Percentiles rank a stretch among this genome's conserved stretches.
phyloP scores from a whole-genome alignment of 1,140 invertebrate species.

The Neodiprion fabricii region DNA sequence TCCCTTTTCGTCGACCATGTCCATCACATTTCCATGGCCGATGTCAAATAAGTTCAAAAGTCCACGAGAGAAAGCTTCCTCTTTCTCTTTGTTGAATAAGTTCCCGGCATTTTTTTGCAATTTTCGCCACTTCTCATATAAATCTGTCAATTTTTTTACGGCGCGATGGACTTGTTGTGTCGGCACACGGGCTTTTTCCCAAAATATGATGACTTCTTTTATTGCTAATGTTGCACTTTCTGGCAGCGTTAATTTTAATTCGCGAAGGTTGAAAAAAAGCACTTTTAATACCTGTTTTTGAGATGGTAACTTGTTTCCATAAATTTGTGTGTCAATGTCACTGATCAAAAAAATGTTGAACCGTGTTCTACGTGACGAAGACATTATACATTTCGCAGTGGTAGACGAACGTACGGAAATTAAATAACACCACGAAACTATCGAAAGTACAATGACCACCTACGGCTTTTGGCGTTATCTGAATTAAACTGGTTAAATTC shows the following conservation, averaged over 20 bases:
- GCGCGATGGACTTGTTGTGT: conserved; percentile 18
- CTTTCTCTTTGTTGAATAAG: conserved; percentile 23
- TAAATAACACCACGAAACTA: too few relatives aligned
- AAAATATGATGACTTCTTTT: conserved; percentile 26
- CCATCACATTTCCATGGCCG: conserved; percentile 17
- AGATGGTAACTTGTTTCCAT: too few relatives aligned
- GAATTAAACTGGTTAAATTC: too few relatives aligned
- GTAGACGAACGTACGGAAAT: too few relatives aligned
- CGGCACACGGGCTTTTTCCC: conserved; percentile 30
- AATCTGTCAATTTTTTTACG: conserved; percentile 26
- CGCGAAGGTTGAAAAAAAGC: conserved; percentile 25
- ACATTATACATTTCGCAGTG: too few relatives aligned
- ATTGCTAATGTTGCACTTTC: conserved; percentile 21
- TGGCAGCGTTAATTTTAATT: conserved; percentile 16
- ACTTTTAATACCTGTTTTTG: too few relatives aligned
- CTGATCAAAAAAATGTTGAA: too few relatives aligned
- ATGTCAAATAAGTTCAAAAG: conserved; percentile 26
- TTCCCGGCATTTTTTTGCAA: conserved; percentile 26
- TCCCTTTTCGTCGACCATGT: conserved; percentile 13
- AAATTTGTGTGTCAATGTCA: too few relatives aligned
- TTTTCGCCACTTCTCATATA: conserved; percentile 21
- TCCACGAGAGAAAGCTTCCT: conserved; percentile 19
- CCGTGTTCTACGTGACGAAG: too few relatives aligned
- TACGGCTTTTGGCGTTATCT: too few relatives aligned
- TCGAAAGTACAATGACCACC: too few relatives aligned